Evolutionary conservation across 2,113 vertebrate species (phyloP), one percentile per base, ranked within the genome.

Genomic region (Dromas ardeola): DNA sequence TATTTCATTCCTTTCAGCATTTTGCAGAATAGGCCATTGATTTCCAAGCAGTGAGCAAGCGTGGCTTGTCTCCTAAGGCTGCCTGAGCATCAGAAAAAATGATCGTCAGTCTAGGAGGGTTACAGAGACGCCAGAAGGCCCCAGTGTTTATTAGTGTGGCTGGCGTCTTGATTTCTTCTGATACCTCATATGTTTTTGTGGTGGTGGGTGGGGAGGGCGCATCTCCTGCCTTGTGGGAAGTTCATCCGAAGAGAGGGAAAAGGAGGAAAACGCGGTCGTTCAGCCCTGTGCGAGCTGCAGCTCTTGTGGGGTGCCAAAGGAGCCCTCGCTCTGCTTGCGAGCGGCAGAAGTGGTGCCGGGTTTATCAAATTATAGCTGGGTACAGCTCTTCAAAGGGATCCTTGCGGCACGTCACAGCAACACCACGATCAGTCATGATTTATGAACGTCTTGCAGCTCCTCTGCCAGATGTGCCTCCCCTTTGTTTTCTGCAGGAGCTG

Each of bases 321-420:
- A 70, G 43, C 62, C 10, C 0, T 11, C 0, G 2, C 43, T 82
- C 38, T 0, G 0, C 86, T 71, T 0, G 0, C 0, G 0, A 94
- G 40, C 0, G 2, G 45, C 78, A 89, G 69, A 25, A 85, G 34
- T 1, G 1, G 27, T 9, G 62, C 52, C 2, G 53, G 66, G 21
- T 69, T 94, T 92, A 79, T 93, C 56, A 52, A 76, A 93, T 76
- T 38, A 49, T 26, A n/a, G 61, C 72, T 86, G 88, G 56, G 55
- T 72, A 56, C 83, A 49, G 66, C 65, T 76, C 91, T 95, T 92
- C 96, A 96, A 95, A 96, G 73, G 72, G 56, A 77, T 84, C 90
- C 56, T 45, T 13, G 73, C 4, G 20, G 70, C 81, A 70, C 11
- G 0, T 78, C 90, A 89, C 86, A 86, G 74, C 89, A 87, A 9